Conservation (phyloP, 2,888 invertebrate species). For the Aspidiotus destructor region DNA sequence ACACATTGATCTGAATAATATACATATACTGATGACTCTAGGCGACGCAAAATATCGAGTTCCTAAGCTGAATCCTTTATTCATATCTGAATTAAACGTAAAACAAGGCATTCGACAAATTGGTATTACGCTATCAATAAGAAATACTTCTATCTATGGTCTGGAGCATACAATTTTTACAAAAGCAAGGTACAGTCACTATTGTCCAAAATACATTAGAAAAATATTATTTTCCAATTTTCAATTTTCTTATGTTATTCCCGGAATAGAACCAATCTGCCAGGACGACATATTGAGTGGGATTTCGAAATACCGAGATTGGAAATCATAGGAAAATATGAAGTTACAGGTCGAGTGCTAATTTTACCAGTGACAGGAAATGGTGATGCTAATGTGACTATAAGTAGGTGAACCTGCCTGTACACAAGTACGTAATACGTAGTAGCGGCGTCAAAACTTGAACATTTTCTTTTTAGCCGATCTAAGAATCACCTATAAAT, state of each 20-base stretch:
- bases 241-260: neutral
- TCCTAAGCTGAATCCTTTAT: slow-evolving; percentile 38
- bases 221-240: neutral
- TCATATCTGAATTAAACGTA: slow-evolving; percentile 37
- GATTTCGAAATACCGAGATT: slow-evolving; percentile 37
- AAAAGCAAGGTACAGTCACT: slow-evolving; percentile 35
- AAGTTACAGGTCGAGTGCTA: slow-evolving; percentile 38
- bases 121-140: slow-evolving; percentile 37
- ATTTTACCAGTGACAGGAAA: slow-evolving; percentile 38
- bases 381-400: slow-evolving; percentile 38
- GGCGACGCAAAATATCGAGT: slow-evolving; percentile 39
- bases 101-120: slow-evolving; percentile 38
- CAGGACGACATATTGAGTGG: slow-evolving; percentile 38
- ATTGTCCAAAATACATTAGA: neutral
- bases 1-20: too few relatives aligned
- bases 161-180: slow-evolving; percentile 36
- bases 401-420: slow-evolving; percentile 36
- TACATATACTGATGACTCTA: neutral
- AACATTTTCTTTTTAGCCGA: slow-evolving; percentile 36
- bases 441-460: neutral
- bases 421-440: neutral
- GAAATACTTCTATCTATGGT: slow-evolving; percentile 37
- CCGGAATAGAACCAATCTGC: slow-evolving; percentile 37
- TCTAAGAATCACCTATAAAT: slow-evolving; percentile 38
- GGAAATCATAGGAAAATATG: slow-evolving; percentile 37